These are phyloP conservation scores for Cylloceria caligata DNA, from an alignment of 2,888 invertebrate species.

Conservation along the genomic window DNA sequence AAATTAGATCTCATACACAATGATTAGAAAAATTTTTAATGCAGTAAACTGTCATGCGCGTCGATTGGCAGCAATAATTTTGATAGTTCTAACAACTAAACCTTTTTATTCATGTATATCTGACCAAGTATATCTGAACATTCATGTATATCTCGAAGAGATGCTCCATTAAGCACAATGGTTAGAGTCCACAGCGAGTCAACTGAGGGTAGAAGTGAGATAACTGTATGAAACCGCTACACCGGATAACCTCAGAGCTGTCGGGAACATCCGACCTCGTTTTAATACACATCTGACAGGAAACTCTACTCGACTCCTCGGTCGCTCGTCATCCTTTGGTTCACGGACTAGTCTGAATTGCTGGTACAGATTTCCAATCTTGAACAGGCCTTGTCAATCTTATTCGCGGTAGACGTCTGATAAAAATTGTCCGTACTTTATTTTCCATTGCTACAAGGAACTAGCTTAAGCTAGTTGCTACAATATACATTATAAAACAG, in stretches of 20 bases:
- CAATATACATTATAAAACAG: too few relatives aligned
- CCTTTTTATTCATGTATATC: too few relatives aligned
- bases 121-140: too few relatives aligned
- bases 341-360: background rate
- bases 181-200: slow-evolving; percentile 16
- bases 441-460: background rate
- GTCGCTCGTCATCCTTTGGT: slow-evolving; percentile 15
- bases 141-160: slow-evolving; percentile 41
- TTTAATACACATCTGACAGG: slow-evolving; percentile 54
- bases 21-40: too few relatives aligned
- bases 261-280: slow-evolving; percentile 62
- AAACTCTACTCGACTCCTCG: slow-evolving; percentile 36
- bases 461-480: background rate
- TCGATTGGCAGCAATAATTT: too few relatives aligned
- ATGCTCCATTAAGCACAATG: slow-evolving; percentile 48
- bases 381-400: background rate
- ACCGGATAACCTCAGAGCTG: slow-evolving; percentile 65
- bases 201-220: slow-evolving; percentile 43
- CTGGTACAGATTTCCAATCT: slow-evolving; percentile 4
- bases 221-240: slow-evolving; percentile 64
- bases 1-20: too few relatives aligned
- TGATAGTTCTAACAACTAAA: too few relatives aligned
- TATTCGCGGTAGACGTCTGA: background rate
- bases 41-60: too few relatives aligned
- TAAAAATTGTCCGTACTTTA: background rate